Evolutionary conservation across 2,888 invertebrate species (phyloP).

Genomic region (Trissolcus brochymenae): DNA sequence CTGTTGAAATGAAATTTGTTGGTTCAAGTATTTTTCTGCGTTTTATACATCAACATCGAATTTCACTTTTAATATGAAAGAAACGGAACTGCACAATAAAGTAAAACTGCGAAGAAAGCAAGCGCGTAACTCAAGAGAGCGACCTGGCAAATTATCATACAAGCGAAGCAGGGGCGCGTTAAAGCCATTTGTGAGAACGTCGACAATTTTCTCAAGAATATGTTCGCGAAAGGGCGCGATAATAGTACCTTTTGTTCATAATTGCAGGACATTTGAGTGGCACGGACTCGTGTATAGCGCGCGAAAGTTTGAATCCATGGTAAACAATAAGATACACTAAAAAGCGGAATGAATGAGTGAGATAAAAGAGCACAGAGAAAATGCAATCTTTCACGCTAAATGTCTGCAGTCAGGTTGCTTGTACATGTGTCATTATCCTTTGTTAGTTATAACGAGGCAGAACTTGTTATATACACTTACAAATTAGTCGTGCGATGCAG

Average conservation of each 20-base stretch:
- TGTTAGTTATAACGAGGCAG: slow-evolving; percentile 72
- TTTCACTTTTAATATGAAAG: neutral
- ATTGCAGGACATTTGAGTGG: slow-evolving; percentile 54
- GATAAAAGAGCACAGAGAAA: slow-evolving; percentile 54
- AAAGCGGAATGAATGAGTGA: slow-evolving; percentile 52
- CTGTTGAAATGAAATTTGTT: neutral
- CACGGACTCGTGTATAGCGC: slow-evolving; percentile 39
- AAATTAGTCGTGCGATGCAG: slow-evolving; percentile 45
- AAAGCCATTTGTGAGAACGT: slow-evolving; percentile 30
- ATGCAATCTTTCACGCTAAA: slow-evolving; percentile 57
- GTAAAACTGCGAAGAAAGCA: slow-evolving; percentile 14
- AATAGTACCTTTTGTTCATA: slow-evolving; percentile 42
- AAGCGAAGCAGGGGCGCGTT: slow-evolving; percentile 27
- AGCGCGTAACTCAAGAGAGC: slow-evolving; percentile 9
- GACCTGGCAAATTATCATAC: slow-evolving; percentile 45
- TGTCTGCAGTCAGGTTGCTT: slow-evolving; percentile 60
- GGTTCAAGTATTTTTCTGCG: neutral
- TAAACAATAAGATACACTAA: slow-evolving; percentile 41
- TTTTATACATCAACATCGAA: neutral
- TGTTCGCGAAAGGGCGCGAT: slow-evolving; percentile 34
- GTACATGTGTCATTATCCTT: slow-evolving; percentile 71
- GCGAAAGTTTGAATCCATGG: slow-evolving; percentile 48
- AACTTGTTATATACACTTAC: slow-evolving; percentile 54
- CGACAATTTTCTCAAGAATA: slow-evolving; percentile 47
- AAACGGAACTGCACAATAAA: neutral